Percentiles rank a stretch among this genome's conserved stretches.
Evolutionary conservation across 2,888 invertebrate genomes (phyloP).

Genomic region (Hirtodrosophila cameraria): DNA sequence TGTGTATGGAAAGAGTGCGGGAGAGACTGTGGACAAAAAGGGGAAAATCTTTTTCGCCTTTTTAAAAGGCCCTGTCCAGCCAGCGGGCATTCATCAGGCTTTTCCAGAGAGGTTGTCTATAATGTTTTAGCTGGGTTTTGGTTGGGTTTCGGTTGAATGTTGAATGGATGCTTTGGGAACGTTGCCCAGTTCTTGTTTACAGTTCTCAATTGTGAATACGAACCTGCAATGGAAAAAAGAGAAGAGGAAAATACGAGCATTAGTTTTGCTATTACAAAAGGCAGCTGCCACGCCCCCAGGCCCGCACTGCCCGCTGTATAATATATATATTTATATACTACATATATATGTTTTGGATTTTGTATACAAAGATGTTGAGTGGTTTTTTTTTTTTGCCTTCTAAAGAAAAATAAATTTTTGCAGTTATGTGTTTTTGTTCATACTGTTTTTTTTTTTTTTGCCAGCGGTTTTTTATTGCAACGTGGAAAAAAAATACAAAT

Average conservation of each 20-base stretch:
- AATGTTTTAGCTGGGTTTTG: too few relatives aligned
- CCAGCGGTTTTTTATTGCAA: constrained; percentile 59
- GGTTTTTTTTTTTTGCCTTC: constrained; percentile 28
- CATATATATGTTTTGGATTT: constrained; percentile 39
- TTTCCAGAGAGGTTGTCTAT: too few relatives aligned
- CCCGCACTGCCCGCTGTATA: constrained; percentile 17
- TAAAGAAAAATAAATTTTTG: constrained; percentile 19
- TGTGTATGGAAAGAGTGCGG: constrained; percentile 24
- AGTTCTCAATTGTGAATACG: constrained; percentile 52
- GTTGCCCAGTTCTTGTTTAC: constrained; percentile 31
- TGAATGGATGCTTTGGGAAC: constrained; percentile 21
- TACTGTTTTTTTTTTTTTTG: constrained; percentile 10
- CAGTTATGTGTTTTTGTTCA: constrained; percentile 9
- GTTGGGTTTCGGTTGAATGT: constrained; percentile 9
- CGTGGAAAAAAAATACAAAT: too few relatives aligned
- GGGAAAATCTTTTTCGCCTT: constrained; percentile 11
- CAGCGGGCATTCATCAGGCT: constrained; percentile 58
- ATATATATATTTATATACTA: background rate
- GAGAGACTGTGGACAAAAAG: too few relatives aligned
- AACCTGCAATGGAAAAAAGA: constrained; percentile 61
- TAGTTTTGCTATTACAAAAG: constrained; percentile 59
- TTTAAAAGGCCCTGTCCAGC: constrained; percentile 27
- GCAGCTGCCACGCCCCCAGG: constrained; percentile 52
- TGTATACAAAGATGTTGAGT: constrained; percentile 33
- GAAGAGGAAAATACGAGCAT: constrained; percentile 41